phyloP scores from a whole-genome alignment of 2,888 invertebrate genomes.

The Vanessa cardui region DNA sequence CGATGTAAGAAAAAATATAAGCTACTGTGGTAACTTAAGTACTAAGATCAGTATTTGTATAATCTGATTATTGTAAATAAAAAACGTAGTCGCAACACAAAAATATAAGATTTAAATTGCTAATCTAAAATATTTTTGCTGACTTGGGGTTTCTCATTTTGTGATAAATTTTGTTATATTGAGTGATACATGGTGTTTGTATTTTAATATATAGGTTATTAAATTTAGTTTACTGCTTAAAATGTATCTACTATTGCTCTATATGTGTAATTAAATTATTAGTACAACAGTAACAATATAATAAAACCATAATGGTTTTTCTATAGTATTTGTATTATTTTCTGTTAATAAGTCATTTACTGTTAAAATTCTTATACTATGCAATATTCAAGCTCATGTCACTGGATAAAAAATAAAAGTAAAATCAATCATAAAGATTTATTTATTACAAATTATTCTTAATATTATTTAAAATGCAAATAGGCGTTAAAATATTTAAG shows the following conservation, averaged over 20 bases:
- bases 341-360: background rate
- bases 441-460: conserved; percentile 55
- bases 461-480: conserved; percentile 45
- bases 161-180: conserved; percentile 31
- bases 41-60: background rate
- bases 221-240: conserved; percentile 14
- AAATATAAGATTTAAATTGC: background rate
- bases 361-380: background rate
- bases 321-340: conserved; percentile 4
- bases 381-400: conserved; percentile 2
- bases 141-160: conserved; percentile 18
- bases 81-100: background rate
- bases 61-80: background rate
- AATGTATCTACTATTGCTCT: conserved; percentile 17
- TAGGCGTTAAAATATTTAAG: conserved; percentile 44
- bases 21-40: background rate
- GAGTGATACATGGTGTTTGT: conserved; percentile 28
- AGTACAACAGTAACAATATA: conserved; percentile 15
- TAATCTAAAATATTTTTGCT: conserved; percentile 10
- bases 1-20: background rate
- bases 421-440: conserved; percentile 12
- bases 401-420: conserved; percentile 16
- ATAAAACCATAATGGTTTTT: conserved; percentile 10
- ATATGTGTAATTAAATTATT: conserved; percentile 13
- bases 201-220: conserved; percentile 6